Conservation (phyloP, 1,140 invertebrate species). For the Spodoptera litura region DNA sequence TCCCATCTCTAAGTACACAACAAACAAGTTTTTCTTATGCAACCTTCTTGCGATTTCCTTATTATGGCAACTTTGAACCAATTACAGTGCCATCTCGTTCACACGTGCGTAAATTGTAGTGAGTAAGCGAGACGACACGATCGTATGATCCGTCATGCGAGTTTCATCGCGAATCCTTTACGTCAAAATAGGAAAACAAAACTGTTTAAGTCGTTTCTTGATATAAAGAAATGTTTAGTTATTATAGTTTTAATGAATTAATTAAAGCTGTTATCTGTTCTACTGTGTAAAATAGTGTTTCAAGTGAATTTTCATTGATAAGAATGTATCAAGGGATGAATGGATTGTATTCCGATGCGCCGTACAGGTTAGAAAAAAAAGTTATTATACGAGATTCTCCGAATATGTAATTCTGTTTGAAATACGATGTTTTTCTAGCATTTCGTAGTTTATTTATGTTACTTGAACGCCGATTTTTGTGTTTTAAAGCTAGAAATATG, state of each 20-base stretch:
- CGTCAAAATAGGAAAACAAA: slow-evolving; percentile 79
- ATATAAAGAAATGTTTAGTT: slow-evolving; percentile 64
- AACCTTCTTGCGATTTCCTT: slow-evolving; percentile 58
- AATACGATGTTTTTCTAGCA: neutral
- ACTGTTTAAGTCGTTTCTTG: slow-evolving; percentile 41
- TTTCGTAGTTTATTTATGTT: slow-evolving; percentile 1
- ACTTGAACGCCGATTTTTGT: slow-evolving; percentile 1
- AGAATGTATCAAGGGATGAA: slow-evolving; percentile 79
- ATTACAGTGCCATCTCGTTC: slow-evolving; percentile 59
- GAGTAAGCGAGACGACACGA: slow-evolving; percentile 61
- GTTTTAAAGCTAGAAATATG: neutral
- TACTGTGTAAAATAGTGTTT: slow-evolving; percentile 54
- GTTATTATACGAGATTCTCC: too few species aligned
- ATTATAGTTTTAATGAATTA: slow-evolving; percentile 10
- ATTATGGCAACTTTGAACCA: slow-evolving; percentile 59
- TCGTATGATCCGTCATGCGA: slow-evolving; percentile 80
- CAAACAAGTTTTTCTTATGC: slow-evolving; percentile 51
- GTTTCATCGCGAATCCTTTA: slow-evolving; percentile 66
- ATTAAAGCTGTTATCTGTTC: slow-evolving; percentile 25
- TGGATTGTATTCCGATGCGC: slow-evolving; percentile 74
- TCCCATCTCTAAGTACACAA: slow-evolving; percentile 24
- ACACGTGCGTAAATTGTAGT: slow-evolving; percentile 29
- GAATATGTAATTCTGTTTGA: too few species aligned
- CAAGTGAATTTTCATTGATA: slow-evolving; percentile 46
- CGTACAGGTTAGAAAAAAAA: slow-evolving; percentile 77